These are phyloP conservation scores for Platysteira castanea DNA, from an alignment of 2,113 vertebrate genomes.

Conservation along the genomic window DNA sequence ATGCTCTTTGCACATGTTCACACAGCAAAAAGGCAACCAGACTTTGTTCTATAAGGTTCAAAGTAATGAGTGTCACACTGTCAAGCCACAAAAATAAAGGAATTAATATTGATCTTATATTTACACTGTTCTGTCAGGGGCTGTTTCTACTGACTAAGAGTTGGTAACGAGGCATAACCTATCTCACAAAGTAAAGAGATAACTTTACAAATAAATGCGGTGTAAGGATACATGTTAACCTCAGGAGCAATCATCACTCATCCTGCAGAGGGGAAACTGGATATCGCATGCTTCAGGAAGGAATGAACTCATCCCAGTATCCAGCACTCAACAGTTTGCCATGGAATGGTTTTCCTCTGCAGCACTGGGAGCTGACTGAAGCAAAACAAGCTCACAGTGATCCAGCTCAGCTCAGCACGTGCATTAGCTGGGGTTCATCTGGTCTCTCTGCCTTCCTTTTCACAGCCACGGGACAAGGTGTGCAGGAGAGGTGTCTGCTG, in stretches of 20 bases:
- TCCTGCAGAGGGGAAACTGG: neutral
- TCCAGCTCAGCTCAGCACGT: accelerated
- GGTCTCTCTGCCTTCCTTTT: slow-evolving; percentile 10
- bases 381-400: accelerated
- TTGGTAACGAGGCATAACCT: neutral
- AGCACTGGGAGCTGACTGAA: neutral
- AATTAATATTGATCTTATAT: neutral
- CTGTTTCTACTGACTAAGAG: neutral
- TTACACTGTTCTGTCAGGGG: neutral
- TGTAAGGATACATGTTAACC: neutral
- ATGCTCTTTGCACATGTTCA: accelerated
- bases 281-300: neutral
- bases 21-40: neutral
- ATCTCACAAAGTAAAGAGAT: neutral
- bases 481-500: slow-evolving; percentile 95
- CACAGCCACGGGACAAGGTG: slow-evolving; percentile 94
- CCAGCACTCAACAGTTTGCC: neutral
- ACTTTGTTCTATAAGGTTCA: neutral
- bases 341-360: neutral
- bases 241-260: neutral
- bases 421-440: neutral
- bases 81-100: neutral
- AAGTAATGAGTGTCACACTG: neutral
- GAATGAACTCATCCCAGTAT: neutral
- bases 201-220: neutral